Percentiles rank a stretch among this genome's conserved stretches.
These are phyloP conservation scores for Pocillopora damicornis DNA, from an alignment of 64 coral and sea anemone genomes.

Conservation along the genomic window DNA sequence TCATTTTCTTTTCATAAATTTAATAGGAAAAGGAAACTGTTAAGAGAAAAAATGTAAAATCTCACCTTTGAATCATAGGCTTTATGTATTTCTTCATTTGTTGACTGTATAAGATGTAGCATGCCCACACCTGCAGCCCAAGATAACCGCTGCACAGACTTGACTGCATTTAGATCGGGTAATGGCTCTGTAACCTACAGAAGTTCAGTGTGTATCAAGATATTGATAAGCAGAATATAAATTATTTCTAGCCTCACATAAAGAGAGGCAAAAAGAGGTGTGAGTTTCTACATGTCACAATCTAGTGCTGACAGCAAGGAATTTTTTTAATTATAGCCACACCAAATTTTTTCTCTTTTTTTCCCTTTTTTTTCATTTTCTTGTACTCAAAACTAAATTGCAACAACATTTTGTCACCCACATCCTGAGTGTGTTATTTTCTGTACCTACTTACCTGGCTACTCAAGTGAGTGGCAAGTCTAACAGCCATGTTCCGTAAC, in stretches of 20 bases:
- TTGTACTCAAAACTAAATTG: no score
- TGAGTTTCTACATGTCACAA: no score
- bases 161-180: constrained; percentile 85
- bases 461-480: constrained; percentile 74
- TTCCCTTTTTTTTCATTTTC: no score
- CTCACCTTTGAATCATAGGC: constrained; percentile 83
- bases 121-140: constrained; percentile 88
- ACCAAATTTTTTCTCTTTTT: no score
- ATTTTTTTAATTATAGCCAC: no score
- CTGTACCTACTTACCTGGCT: constrained; percentile 47
- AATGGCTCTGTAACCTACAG: constrained; percentile 59
- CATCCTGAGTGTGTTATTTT: background rate
- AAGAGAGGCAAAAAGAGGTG: no score
- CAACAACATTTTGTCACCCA: background rate
- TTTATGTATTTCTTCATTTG: constrained; percentile 93
- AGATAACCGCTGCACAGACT: constrained; percentile 80
- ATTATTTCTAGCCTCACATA: no score
- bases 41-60: background rate
- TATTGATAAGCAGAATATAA: no score
- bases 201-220: background rate
- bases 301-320: no score
- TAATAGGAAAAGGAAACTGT: no score
- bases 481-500: constrained; percentile 81
- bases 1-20: no score
- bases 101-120: constrained; percentile 69